Evolutionary conservation across 2,888 invertebrate species (phyloP).

Genomic region (Dichetophora obliterata): DNA sequence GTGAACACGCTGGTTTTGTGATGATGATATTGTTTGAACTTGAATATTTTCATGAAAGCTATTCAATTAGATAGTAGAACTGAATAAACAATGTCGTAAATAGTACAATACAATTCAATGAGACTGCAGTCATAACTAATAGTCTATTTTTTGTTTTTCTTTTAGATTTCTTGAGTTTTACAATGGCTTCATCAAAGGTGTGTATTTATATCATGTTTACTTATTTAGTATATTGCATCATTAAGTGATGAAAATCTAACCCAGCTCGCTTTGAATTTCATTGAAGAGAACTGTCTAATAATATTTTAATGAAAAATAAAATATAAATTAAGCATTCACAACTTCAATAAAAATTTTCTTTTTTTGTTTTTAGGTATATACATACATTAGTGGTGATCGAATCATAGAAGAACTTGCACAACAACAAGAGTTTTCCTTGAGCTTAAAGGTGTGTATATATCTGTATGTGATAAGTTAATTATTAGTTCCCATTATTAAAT

Average conservation of each 20-base stretch:
- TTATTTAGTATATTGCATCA: background rate
- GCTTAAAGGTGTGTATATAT: background rate
- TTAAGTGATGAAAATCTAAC: constrained; percentile 53
- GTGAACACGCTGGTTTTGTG: background rate
- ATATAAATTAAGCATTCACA: no score
- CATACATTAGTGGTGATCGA: no score
- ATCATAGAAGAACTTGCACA: no score
- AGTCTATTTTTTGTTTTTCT: background rate
- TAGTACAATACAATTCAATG: background rate
- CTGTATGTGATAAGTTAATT: background rate
- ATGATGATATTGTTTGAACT: constrained; percentile 49
- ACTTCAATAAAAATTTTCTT: no score
- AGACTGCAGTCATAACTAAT: background rate
- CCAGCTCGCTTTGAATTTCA: constrained; percentile 61
- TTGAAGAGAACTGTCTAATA: constrained; percentile 42
- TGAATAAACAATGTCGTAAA: constrained; percentile 41
- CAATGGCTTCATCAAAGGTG: no score
- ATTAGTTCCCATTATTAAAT: constrained; percentile 39
- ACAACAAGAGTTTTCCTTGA: no score
- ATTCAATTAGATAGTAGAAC: constrained; percentile 54
- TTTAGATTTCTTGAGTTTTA: no score
- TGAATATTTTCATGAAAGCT: constrained; percentile 48
- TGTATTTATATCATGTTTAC: background rate
- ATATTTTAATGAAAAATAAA: no score
- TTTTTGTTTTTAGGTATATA: no score